Percentiles rank a stretch among this genome's conserved stretches.
Conservation (phyloP, 2,113 vertebrate genomes). For the Chaetorhynchus papuensis region DNA sequence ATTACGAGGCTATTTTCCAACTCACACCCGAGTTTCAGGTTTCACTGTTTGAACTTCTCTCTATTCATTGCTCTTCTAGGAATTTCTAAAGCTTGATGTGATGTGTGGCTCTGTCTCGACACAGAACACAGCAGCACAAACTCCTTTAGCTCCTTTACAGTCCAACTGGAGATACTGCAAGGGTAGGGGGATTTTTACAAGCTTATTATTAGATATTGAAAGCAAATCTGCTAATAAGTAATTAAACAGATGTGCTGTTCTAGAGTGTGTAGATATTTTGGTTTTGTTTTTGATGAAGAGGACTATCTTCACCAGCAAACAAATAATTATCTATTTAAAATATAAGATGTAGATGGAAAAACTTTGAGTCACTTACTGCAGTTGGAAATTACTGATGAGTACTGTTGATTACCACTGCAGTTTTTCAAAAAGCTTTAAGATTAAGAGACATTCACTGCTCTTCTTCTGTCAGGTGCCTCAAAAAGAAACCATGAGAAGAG, state of each 20-base stretch:
- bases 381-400: conserved; percentile 58
- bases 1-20: background rate
- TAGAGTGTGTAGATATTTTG: background rate
- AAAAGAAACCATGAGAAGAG: conserved; percentile 63
- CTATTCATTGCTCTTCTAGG: conserved; percentile 4
- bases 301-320: background rate
- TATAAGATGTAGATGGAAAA: background rate
- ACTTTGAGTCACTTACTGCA: conserved; percentile 50
- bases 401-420: conserved; percentile 62
- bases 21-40: background rate
- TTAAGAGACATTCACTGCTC: conserved; percentile 66
- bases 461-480: conserved; percentile 60
- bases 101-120: background rate
- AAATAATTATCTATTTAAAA: background rate
- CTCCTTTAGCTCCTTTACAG: conserved; percentile 48
- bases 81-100: background rate
- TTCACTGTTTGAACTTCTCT: background rate
- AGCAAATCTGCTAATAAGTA: conserved; percentile 4
- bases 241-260: conserved; percentile 16
- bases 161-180: conserved; percentile 33
- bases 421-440: conserved; percentile 65
- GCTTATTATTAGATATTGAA: conserved; percentile 33
- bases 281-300: background rate
- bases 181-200: background rate
- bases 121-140: conserved; percentile 17